Evolutionary conservation across 2,888 invertebrate species (phyloP).

Genomic region (Ochropleura leucogaster): DNA sequence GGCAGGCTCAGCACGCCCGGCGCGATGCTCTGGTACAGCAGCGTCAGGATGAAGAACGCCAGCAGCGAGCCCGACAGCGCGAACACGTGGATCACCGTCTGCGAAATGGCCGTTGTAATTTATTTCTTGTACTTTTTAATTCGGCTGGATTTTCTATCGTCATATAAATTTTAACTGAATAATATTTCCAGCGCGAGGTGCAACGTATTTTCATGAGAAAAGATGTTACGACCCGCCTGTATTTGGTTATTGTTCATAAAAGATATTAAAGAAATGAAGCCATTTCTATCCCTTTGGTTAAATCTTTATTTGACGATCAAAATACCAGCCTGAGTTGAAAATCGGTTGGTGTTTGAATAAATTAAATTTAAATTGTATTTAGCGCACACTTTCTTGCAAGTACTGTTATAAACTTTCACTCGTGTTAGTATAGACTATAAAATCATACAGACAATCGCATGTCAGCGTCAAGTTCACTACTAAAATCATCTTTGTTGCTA

Average conservation of each 20-base stretch:
- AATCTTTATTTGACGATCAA: background rate
- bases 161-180: background rate
- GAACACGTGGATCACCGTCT: slow-evolving; percentile 96
- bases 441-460: slow-evolving; percentile 12
- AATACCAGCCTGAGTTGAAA: background rate
- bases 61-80: slow-evolving; percentile 95
- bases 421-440: slow-evolving; percentile 19
- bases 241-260: background rate
- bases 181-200: background rate
- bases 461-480: background rate
- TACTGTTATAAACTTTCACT: slow-evolving; percentile 13
- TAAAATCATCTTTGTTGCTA: background rate
- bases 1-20: slow-evolving; percentile 95
- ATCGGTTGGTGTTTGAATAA: background rate
- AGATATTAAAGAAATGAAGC: background rate
- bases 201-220: background rate
- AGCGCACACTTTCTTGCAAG: slow-evolving; percentile 22
- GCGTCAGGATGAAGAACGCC: slow-evolving; percentile 95
- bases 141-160: background rate
- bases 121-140: background rate
- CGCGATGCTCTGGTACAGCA: slow-evolving; percentile 96
- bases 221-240: background rate
- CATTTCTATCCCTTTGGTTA: background rate
- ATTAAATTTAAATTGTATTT: background rate
- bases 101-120: slow-evolving; percentile 48